Evolutionary conservation across 2,113 vertebrate species (phyloP).

Genomic region (Gallinago media): DNA sequence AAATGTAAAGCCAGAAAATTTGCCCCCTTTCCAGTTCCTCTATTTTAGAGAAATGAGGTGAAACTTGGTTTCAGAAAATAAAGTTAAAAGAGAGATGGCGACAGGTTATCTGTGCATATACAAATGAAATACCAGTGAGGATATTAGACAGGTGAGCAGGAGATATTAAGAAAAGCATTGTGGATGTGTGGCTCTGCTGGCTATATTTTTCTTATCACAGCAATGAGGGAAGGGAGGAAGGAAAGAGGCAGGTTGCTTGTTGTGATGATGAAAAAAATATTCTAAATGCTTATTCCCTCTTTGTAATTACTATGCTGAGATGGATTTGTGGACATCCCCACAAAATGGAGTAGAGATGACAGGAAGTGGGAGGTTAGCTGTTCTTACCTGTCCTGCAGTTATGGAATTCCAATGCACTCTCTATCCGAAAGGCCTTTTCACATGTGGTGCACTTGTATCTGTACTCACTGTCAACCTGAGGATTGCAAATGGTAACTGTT

Average conservation of each 20-base stretch:
- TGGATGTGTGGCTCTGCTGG: not conserved
- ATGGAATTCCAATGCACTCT: slow-evolving; percentile 95
- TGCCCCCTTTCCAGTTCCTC: not conserved
- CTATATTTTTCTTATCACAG: not conserved
- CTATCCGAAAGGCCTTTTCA: slow-evolving; percentile 94
- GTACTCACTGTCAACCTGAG: slow-evolving; percentile 91
- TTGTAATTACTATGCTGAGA: not conserved
- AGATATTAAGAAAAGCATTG: not conserved
- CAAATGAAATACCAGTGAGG: not conserved
- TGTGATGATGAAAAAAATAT: not conserved
- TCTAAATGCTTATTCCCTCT: not conserved
- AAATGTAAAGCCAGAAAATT: not conserved
- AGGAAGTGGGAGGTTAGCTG: not conserved
- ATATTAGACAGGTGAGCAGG: not conserved
- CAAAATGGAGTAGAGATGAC: not conserved
- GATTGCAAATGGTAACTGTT: not conserved
- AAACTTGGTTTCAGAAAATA: not conserved
- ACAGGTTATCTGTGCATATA: not conserved
- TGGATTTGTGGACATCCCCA: not conserved
- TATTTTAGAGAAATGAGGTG: not conserved
- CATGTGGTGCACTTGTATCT: slow-evolving; percentile 90
- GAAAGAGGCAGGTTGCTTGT: not conserved
- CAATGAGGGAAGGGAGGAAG: not conserved
- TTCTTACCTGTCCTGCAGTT: slow-evolving; percentile 95
- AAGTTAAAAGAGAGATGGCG: not conserved